Base-by-base conservation (phyloP, 2,113 vertebrate genomes). In the Periophthalmodon schlosseri region DNA sequence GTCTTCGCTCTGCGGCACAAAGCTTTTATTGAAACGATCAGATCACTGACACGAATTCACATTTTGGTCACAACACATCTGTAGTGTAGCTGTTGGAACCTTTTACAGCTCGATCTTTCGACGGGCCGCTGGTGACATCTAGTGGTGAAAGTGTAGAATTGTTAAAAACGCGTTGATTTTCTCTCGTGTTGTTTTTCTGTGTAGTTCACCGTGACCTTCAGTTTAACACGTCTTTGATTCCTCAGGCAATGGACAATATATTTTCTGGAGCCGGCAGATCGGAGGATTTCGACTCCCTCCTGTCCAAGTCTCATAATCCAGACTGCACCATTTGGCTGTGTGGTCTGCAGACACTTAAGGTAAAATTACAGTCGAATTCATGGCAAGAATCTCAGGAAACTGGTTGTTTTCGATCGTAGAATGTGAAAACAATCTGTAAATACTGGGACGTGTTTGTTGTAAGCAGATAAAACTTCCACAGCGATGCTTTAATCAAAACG, bases 301-400 rank as follows among this genome's bases (percentile, higher is more conserved):
- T 96, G 0, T 57, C 92, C 1, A 88, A 61, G 28, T 73, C 44
- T 58, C 74, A 93, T 21, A 87, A 88, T 56, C 74, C 90, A 21
- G 94, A 95, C 82, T 93, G 91, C 0, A 70, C 87, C 68, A 68
- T 96, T 10, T 90, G 92, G 73, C 92, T 96, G 36, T 93, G 91
- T 14, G 90, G 87, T 60, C 93, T 97, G 33, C 96, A 97, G 79
- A 96, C 89, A 70, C 92, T 95, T 4, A 87, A 93, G 94, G 94
- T 95, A 88, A 84, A n/a, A 18, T 0, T 18, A 39, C 34, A 39
- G 5, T n/a, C 3, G 15, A 64, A 8, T 64, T 33, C 4, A 61
- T 11, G 3, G 18, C 6, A 4, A 36, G 16, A 64, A 39, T 39
- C 18, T 54, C 1, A n/a, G 52, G n/a, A n/a, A 54, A 54, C 9